Base-by-base conservation (phyloP, 2,888 invertebrate species). In the Drosophila buzzatii region DNA sequence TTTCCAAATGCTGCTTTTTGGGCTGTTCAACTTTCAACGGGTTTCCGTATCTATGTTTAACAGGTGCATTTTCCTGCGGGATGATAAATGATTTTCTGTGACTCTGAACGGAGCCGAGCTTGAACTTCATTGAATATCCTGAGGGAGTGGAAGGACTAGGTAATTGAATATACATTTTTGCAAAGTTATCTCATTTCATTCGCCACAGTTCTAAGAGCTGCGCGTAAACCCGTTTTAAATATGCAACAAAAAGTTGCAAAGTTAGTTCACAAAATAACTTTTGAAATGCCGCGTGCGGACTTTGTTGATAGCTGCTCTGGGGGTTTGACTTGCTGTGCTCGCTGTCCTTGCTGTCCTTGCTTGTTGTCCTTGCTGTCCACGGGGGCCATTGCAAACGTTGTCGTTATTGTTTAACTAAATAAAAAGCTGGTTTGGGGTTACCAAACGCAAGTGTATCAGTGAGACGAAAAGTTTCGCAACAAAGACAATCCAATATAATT, bases 151-250 rank as follows among this genome's bases (percentile, higher is more conserved):
- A 49, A 3, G 18, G 18, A 9, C 39, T 39, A 49, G 67, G 80
- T 82, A 82, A 83, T 83, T 83, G 82, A 83, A 83, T 83, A 83
- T 77, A 78, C 80, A 78, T 78, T 85, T 83, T 83, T 82, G 73
- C 70, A 84, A 83, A 83, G 82, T 83, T 83, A 77, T 85, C 80
- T 85, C 82, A 80, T 83, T 82, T 80, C 61, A 73, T 70, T 68
- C 55, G 60, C 42, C 70, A 44, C 58, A 52, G 52, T 53, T 31
- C 56, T 45, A 41, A 27, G 62, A 53, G 72, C 57, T 44, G 41
- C 49, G 76, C 66, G 63, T 66, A 79, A 81, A 75, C 75, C 79
- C 73, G 69, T 79, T 77, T 82, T 85, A 82, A 85, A 82, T 82
- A 82, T 82, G 76, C 82, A 79, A 82, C 80, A 79, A 79, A 85